Evolutionary conservation across 2,888 invertebrate species (phyloP), one percentile per base, ranked within the genome.

Genomic region (Heliconius ethilla): DNA sequence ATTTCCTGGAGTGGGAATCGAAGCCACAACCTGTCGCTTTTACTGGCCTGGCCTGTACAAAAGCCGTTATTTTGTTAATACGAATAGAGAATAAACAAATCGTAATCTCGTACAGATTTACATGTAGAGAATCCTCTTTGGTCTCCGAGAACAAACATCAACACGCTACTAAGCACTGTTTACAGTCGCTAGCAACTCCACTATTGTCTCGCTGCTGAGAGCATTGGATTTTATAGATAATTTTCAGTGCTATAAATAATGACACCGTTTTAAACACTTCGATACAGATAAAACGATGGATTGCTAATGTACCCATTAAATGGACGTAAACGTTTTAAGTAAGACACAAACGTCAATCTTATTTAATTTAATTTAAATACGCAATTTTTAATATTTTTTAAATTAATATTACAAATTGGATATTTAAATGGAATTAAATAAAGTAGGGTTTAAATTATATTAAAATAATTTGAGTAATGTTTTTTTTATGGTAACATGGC

Each of bases 301-400:
- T 82, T 82, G 82, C 82, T 83, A 82, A 82, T 83, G 81, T 81
- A 83, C 81, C 78, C 82, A 75, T 70, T 70, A 33, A 55, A 70
- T 29, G 6, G 70, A 13, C 5, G 2, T 70, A 33, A 70, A 55
- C 70, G 37, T 67, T 33, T 51, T 51, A 51, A 18, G 7, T 51
- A 18, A n/a, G n/a, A 25, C 13, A 37, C n/a, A 40, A 4, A 66
- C 1, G 11, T 67, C 67, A 40, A 13, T 11, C 4, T 66, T 10
- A 5, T 66, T 66, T 29, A 3, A 11, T 37, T 37, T 37, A 4
- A 66, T 22, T 66, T 37, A 37, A 33, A 27, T 83, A 75, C 76
- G 7, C 9, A 59, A 10, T 22, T 59, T 59, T 0, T 25, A 25
- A 59, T 59, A 59, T n/a, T n/a, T 4, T 59, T 59, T 22, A 70